Evolutionary conservation across 1,140 invertebrate species (phyloP).

Genomic region (Hylaeus volcanicus): DNA sequence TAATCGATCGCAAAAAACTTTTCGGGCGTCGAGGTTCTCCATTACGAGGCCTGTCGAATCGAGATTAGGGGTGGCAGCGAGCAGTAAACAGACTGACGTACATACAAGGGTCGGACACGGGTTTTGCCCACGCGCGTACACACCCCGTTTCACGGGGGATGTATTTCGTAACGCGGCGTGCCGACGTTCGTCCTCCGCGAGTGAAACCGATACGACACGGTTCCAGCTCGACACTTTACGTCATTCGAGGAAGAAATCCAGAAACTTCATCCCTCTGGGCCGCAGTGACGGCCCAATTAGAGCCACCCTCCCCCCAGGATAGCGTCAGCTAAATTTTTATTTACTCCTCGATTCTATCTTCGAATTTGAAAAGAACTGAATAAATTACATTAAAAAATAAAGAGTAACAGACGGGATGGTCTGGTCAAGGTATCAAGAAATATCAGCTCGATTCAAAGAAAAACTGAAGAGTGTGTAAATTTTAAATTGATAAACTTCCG

Average conservation of each 20-base stretch:
- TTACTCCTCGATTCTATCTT: no score
- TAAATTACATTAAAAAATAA: no score
- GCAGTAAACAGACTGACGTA: constrained; percentile 15
- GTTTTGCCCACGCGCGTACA: constrained; percentile 11
- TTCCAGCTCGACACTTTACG: background rate
- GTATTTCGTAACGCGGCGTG: background rate
- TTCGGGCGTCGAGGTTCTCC: background rate
- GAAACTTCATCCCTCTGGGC: background rate
- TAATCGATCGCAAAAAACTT: constrained; percentile 6
- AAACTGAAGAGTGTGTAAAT: no score
- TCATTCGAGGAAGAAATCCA: background rate
- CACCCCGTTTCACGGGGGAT: background rate
- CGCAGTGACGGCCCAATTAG: background rate
- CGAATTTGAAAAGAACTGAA: no score
- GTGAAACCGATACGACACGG: background rate
- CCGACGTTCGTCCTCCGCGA: background rate
- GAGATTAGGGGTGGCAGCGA: constrained; percentile 24
- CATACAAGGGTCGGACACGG: background rate
- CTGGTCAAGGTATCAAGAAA: no score
- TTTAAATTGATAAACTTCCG: no score
- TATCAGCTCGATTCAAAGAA: no score
- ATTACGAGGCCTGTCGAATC: background rate
- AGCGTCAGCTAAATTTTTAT: no score
- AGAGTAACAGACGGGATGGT: no score
- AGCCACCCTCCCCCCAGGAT: no score